These are phyloP conservation scores for Noctua fimbriata DNA, from an alignment of 2,888 invertebrate species.

Conservation along the genomic window DNA sequence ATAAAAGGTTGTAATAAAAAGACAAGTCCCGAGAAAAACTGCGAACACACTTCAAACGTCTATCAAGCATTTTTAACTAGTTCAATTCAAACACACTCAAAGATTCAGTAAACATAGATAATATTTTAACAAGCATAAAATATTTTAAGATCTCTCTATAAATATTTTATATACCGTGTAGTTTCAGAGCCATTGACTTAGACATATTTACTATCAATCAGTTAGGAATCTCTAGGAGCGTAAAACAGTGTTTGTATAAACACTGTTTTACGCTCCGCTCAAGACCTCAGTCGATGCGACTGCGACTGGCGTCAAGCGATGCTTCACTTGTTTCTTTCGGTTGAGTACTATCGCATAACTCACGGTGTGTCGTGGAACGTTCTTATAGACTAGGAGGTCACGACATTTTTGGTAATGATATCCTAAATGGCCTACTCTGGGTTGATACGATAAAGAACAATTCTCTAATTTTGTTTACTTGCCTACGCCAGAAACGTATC, in stretches of 20 bases:
- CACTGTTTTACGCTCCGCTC: not conserved
- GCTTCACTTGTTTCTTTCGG: too few relatives aligned
- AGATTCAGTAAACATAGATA: not conserved
- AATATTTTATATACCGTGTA: not conserved
- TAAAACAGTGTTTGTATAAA: too few relatives aligned
- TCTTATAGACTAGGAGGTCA: too few relatives aligned
- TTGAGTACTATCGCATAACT: too few relatives aligned
- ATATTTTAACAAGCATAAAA: not conserved
- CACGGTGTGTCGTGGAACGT: too few relatives aligned
- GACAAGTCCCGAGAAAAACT: not conserved
- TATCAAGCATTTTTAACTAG: not conserved
- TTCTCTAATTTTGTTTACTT: too few relatives aligned
- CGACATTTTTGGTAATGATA: too few relatives aligned
- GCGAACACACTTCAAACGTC: not conserved
- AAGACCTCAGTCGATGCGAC: too few relatives aligned
- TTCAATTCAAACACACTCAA: not conserved
- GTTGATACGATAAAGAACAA: too few relatives aligned
- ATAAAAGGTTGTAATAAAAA: not conserved
- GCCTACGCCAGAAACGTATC: too few relatives aligned
- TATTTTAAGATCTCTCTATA: not conserved
- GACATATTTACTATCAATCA: not conserved
- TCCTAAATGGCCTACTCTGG: too few relatives aligned
- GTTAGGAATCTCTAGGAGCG: not conserved
- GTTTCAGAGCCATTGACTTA: not conserved
- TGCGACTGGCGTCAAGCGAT: too few relatives aligned